Base-by-base conservation (phyloP, 2,113 vertebrate species). In the Puma concolor region DNA sequence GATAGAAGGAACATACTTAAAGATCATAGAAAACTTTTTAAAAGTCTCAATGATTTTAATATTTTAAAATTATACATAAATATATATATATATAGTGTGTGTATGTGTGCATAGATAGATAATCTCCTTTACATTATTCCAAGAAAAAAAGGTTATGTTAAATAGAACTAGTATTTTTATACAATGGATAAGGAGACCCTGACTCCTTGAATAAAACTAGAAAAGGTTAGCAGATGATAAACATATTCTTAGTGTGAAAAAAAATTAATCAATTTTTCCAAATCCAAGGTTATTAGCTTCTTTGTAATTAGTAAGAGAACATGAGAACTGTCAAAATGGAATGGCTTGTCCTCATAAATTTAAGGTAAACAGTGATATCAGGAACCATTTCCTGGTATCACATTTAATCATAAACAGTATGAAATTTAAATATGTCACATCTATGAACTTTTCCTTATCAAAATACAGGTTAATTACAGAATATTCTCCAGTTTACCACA, bases 401-500 rank as follows among this genome's bases (percentile, higher is more conserved):
- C 3, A 64, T 64, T 69, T 57, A 82, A 44, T 52, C 38, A 48
- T 25, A 94, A 41, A 89, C 36, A 15, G 50, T 2, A 15, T n/a
- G 38, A 33, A 82, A 52, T n/a, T 91, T 96, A 91, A 60, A 76
- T 2, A 71, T 52, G 38, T 76, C 50, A 93, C 69, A 76, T 57
- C 2, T 52, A 31, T 33, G 48, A 15, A 29, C 76, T 95, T 97
- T 94, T 81, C 15, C 74, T 7, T 96, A 90, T 41, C 4, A 88
- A 89, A 76, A 5, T 29, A 31, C 52, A 31, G 48, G 25, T 54
- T 23, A 69, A 50, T 74, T 44, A 0, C 2, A 19, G 80, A 94
- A 95, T 80, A 48, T 38, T 86, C 54, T 98, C 29, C 2, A 96
- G 93, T 83, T 94, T 41, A 80, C 88, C 44, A 93, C 8, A 83